Base-by-base conservation (phyloP, 1,140 invertebrate species). In the Planococcus citri region DNA sequence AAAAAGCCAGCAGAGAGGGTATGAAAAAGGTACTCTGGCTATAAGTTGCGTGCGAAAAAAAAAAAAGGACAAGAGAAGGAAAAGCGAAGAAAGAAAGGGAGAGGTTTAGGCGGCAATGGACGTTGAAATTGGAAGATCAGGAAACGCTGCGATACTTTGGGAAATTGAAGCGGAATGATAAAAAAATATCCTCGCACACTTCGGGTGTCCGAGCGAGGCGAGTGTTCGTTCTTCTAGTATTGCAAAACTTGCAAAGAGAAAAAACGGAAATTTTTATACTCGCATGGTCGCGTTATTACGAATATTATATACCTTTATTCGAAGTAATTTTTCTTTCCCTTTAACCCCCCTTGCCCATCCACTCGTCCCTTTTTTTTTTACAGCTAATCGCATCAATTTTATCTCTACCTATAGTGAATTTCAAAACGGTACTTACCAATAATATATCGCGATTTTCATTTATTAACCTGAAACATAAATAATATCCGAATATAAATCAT, bases 121-220 rank as follows among this genome's bases (percentile, higher is more conserved):
- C 41, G 41, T 51, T 51, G 41, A 51, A 51, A 51, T 51, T 51
- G 41, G 41, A 51, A 51, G 41, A 51, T 51, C 41, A 51, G 41
- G n/a, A 51, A 51, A 51, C 41, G 17, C 41, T 20, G 41, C 12
- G 41, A 51, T 51, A 51, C 41, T 51, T 51, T 51, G 41, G 41
- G 41, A 51, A 51, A 51, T 51, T 51, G 41, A 51, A 51, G 41
- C 41, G 41, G 41, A 51, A 51, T 51, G 41, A 51, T 51, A 51
- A 51, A 51, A 51, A 51, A 51, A 51, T 51, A 51, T 51, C 41
- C 41, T 51, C 2, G 41, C 41, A 51, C 41, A 51, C 41, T 51
- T 51, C 41, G 41, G n/a, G n/a, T 51, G 41, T 51, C 41, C 41
- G 41, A 51, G 41, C 14, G 33, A 8, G 33, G 33, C 14, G 33